These are phyloP conservation scores for Chrysotoxum bicinctum DNA, from an alignment of 2,888 invertebrate species.

Conservation along the genomic window DNA sequence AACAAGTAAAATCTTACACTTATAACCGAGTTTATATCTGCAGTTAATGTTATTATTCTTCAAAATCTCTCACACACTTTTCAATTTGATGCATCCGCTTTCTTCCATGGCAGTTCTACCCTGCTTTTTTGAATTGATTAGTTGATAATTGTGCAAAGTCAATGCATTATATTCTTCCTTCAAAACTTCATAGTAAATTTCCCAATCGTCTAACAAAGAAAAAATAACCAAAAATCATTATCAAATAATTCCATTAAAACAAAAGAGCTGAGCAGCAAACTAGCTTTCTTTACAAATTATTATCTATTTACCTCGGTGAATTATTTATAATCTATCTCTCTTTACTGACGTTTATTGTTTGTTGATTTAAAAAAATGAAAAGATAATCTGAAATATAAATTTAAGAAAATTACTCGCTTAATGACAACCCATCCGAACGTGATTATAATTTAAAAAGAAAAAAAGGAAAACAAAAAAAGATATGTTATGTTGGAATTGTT, in stretches of 20 bases:
- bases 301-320: conserved; percentile 15
- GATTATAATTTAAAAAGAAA: conserved; percentile 47
- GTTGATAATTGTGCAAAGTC: no score
- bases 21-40: no score
- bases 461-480: neutral
- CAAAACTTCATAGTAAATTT: no score
- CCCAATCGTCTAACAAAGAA: no score
- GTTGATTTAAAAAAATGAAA: neutral
- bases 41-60: no score
- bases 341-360: conserved; percentile 25
- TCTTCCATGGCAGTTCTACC: no score
- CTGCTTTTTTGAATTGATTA: no score
- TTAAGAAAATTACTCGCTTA: conserved; percentile 42
- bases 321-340: conserved; percentile 37
- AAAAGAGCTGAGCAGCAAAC: conserved; percentile 55
- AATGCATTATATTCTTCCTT: no score
- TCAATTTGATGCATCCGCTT: no score
- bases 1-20: no score
- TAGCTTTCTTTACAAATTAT: conserved; percentile 33
- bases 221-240: neutral
- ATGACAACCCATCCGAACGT: conserved; percentile 46
- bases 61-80: no score
- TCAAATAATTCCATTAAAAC: neutral
- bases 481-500: neutral
- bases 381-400: conserved; percentile 38